These are phyloP conservation scores for Diaphora mendica DNA, from an alignment of 2,888 invertebrate species.

Conservation along the genomic window DNA sequence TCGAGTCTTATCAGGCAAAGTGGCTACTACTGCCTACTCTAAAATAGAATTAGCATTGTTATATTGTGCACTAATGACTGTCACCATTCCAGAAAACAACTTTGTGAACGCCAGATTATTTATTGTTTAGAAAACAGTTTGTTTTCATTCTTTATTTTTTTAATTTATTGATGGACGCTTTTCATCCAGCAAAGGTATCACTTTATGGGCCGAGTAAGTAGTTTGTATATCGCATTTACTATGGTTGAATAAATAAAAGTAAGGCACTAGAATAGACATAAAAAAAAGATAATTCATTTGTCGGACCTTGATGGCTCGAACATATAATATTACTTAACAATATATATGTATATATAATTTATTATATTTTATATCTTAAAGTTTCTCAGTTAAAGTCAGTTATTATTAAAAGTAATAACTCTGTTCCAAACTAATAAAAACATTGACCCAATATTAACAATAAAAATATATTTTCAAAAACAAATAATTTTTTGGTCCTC, in stretches of 20 bases:
- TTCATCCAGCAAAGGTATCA: background rate
- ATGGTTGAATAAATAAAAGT: slow-evolving; percentile 38
- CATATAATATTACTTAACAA: background rate
- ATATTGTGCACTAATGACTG: background rate
- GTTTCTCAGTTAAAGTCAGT: too few relatives aligned
- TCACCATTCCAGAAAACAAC: background rate
- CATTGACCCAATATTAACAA: too few relatives aligned
- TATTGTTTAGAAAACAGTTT: background rate
- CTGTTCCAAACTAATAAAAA: too few relatives aligned
- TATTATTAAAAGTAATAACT: too few relatives aligned
- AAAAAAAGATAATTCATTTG: background rate
- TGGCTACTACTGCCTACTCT: background rate
- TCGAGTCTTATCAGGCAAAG: background rate
- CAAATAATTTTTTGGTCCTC: background rate
- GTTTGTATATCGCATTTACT: background rate
- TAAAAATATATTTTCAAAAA: background rate
- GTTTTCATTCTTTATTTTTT: background rate
- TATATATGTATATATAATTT: too few relatives aligned
- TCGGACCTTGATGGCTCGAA: background rate
- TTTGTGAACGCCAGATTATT: background rate
- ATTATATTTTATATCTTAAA: too few relatives aligned
- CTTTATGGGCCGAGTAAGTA: too few relatives aligned
- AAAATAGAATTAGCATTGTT: background rate
- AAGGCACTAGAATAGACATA: slow-evolving; percentile 58
- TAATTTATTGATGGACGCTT: background rate